Base-by-base conservation (phyloP, 2,113 vertebrate genomes). In the Turnix velox region DNA sequence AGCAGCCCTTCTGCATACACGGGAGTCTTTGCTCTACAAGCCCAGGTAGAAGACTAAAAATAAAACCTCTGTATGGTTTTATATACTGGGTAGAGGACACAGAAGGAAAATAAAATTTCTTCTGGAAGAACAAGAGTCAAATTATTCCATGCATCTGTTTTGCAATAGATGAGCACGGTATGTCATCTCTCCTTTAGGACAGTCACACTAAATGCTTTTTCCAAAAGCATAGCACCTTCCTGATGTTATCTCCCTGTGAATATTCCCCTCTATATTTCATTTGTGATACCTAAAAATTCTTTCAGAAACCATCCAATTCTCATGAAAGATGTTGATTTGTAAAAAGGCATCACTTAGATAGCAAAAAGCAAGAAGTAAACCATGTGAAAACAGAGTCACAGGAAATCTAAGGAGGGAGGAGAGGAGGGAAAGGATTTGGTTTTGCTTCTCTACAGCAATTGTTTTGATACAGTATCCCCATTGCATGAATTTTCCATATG, bases 401-500 rank as follows among this genome's bases (percentile, higher is more conserved):
- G 59, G 72, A 86, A 81, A 95, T 79, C 46, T 54, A 73, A 30
- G 58, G 40, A 77, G n/a, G 68, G 57, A 90, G 54, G 58, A 62
- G 77, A 51, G 42, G 57, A 79, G 35, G 49, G 71, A 82, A 77
- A 79, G 39, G 54, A 68, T 76, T 84, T 1, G 0, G 18, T 73
- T 94, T 87, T 93, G 88, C 92, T 20, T 84, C 78, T 52, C 77
- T 40, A 74, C 86, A 82, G 72, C 45, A 71, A 93, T 45, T 91
- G 91, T 95, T 96, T 96, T 96, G 95, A 92, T 94, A 94, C 83
- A 66, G 55, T 77, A 80, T 92, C 75, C 85, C 77, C 8, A 25
- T 94, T 94, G 87, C 95, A 96, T 80, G 90, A 95, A 93, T 95
- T 90, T 96, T 96, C 94, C 94, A 88, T 72, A 79, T 49, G 92